phyloP scores from a whole-genome alignment of 2,888 invertebrate species.

The Stegana nigrithorax region DNA sequence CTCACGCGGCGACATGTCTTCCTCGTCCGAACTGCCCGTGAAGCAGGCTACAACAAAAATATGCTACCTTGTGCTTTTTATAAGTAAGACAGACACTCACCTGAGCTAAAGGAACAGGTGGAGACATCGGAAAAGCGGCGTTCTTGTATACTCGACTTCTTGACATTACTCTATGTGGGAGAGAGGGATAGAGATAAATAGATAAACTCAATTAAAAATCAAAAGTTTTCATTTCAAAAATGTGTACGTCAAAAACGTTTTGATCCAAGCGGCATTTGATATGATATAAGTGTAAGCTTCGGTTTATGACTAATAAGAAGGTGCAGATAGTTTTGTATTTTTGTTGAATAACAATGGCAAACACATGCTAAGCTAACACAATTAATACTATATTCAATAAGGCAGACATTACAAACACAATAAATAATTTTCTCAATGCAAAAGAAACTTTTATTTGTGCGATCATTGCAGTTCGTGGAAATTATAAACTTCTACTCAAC shows the following conservation, averaged over 20 bases:
- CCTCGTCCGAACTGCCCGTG: slow-evolving; percentile 88
- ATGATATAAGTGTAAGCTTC: background rate
- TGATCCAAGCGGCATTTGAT: background rate
- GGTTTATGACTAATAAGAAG: background rate
- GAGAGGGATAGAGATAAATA: background rate
- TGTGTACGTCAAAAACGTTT: slow-evolving; percentile 73
- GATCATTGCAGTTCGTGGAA: too few species aligned
- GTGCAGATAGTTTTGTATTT: background rate
- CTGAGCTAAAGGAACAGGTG: slow-evolving; percentile 93
- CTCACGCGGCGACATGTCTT: slow-evolving; percentile 90
- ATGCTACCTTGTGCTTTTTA: background rate
- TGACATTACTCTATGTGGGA: slow-evolving; percentile 49
- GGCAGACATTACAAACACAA: background rate
- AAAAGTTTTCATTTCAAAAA: background rate
- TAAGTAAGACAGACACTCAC: slow-evolving; percentile 68
- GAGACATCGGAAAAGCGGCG: slow-evolving; percentile 84
- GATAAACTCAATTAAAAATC: background rate
- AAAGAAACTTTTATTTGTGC: background rate
- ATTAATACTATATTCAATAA: background rate
- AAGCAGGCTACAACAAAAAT: too few species aligned
- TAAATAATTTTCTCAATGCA: background rate
- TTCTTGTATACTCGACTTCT: slow-evolving; percentile 44
- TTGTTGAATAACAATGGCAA: background rate
- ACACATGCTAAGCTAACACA: background rate
- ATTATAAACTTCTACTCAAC: too few species aligned